Base-by-base conservation (phyloP, 2,797 vertebrate genomes). In the Luscinia megarhynchos region DNA sequence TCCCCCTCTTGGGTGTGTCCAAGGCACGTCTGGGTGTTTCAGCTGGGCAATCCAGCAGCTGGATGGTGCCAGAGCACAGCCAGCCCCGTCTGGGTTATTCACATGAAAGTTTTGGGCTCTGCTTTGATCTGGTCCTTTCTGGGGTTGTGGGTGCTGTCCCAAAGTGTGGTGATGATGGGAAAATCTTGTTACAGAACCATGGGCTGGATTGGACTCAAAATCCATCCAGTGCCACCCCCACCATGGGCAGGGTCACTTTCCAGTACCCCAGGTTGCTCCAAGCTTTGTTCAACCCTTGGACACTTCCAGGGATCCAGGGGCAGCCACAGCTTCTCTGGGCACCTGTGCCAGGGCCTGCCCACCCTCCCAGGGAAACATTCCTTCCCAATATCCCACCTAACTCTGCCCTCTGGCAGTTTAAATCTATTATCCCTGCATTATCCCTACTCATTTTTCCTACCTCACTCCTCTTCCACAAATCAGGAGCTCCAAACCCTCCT, bases 391-490 rank as follows among this genome's bases (percentile, higher is more conserved):
- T n/a, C 40, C 46, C 34, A n/a, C 5, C 63, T 3, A 7, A 7
- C 20, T 46, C 40, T 59, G 15, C 10, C 29, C 46, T 45, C 8
- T 32, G 38, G 29, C n/a, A 76, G 5, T 40, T 45, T n/a, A 46
- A 54, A 68, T 11, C 40, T 26, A 2, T n/a, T 45, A 4, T 11
- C 19, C 12, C 29, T 45, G 22, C 32, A 15, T 45, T n/a, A 20
- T 36, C 38, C 46, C 62, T 15, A 15, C 72, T 38, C 45, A 22
- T 10, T 66, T 41, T 66, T 12, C 81, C 61, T 32, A 2, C 27
- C 3, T 14, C 0, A 0, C 40, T 84, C 24, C 18, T 50, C 4
- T 81, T 40, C 66, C 34, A 1, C 3, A 7, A 13, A 7, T 8
- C 64, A 20, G 2, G 12, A 78, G 62, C 36, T 74, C 34, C 36